Base-by-base conservation (phyloP, 2,888 invertebrate genomes). In the Herminia tarsipennalis region DNA sequence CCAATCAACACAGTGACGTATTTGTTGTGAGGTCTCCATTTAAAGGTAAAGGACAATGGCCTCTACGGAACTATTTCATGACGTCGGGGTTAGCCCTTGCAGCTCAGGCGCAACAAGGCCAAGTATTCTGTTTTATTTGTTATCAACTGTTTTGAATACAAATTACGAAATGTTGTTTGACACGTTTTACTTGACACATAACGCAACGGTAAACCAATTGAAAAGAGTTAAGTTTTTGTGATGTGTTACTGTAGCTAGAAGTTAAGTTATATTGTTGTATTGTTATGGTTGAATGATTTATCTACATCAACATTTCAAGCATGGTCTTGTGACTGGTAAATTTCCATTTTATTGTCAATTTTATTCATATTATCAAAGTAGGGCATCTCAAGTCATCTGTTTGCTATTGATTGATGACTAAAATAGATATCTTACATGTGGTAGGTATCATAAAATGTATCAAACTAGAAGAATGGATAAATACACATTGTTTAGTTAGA, bases 21-120 rank as follows among this genome's bases (percentile, higher is more conserved):
- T 66, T 56, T 73, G 71, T 73, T 74, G 63, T 70, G 70, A 71
- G 63, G 68, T 70, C 64, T 65, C 68, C 70, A 73, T 80, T 71
- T 70, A 70, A 66, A 73, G 71, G 71, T 77, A 82, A 78, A 78
- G 81, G 78, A 74, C 81, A 78, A 71, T 68, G 81, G 70, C 81
- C 77, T 73, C 54, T 54, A 41, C 45, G 34, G 39, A 51, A 40
- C 27, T 48, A 41, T 38, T 43, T 44, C 45, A 43, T 39, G 40
- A 39, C 24, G 35, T 28, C n/a, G n/a, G n/a, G 30, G 44, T 34
- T 22, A 50, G 42, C 47, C 66, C 39, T 56, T 53, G 41, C 21
- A 16, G 20, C 42, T 13, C 37, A 21, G 34, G 58, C 45, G 24
- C 54, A 36, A 1, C 20, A 41, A 54, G 53, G 53, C 42, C 40